Percentiles rank a stretch among this genome's conserved stretches.
Evolutionary conservation across 2,113 vertebrate genomes (phyloP).

Genomic region (Nothoprocta pentlandii): DNA sequence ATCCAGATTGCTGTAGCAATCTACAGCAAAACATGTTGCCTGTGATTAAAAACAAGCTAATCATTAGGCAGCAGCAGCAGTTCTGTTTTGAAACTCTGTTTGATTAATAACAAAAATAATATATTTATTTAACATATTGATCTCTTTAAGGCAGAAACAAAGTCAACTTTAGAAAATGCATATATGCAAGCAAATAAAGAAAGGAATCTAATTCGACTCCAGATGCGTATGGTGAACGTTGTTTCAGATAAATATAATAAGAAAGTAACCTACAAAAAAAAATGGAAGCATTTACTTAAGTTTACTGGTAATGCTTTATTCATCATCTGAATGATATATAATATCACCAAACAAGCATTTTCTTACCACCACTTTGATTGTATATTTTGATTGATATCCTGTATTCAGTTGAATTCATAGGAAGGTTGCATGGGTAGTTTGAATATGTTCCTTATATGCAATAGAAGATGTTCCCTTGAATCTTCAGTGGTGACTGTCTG

Average conservation of each 20-base stretch:
- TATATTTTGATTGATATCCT: background rate
- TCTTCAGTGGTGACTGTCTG: background rate
- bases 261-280: background rate
- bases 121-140: background rate
- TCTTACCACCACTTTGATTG: background rate
- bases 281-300: background rate
- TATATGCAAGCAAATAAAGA: background rate
- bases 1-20: background rate
- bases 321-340: background rate
- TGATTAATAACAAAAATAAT: background rate
- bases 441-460: fast-evolving
- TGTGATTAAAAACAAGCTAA: background rate
- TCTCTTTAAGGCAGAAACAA: background rate
- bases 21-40: background rate
- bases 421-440: background rate
- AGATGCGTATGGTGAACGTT: background rate
- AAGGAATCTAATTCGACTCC: background rate
- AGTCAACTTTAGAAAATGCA: background rate
- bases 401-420: background rate
- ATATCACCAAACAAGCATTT: background rate
- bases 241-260: background rate
- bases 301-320: background rate
- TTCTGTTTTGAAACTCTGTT: background rate
- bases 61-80: background rate
- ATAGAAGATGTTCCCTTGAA: background rate